These are phyloP conservation scores for Hyphantria cunea DNA, from an alignment of 1,140 invertebrate genomes.

Conservation along the genomic window DNA sequence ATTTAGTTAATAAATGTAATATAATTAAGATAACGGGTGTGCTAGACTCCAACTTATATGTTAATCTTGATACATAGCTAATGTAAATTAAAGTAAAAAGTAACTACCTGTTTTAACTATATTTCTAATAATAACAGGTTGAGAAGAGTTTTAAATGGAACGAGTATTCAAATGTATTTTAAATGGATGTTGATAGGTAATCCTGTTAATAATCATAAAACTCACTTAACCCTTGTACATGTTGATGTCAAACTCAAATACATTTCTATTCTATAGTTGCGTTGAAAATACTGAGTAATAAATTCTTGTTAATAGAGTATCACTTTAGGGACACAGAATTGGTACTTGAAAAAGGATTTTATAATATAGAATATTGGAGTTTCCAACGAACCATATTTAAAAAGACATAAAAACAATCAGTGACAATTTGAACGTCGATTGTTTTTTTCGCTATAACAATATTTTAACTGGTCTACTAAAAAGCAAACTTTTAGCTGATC, in stretches of 20 bases:
- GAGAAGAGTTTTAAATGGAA: conserved; percentile 5
- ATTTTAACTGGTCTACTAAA: too few species aligned
- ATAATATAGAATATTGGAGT: conserved; percentile 5
- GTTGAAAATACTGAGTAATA: conserved; percentile 18
- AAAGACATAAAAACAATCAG: too few species aligned
- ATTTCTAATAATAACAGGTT: conserved; percentile 9
- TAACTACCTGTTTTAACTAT: conserved; percentile 2
- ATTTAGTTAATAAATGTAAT: too few species aligned
- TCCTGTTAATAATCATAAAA: background rate
- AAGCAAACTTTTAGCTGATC: too few species aligned
- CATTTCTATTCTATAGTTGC: conserved; percentile 17
- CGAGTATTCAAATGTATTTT: conserved; percentile 12
- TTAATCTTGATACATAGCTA: too few species aligned
- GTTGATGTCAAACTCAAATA: background rate
- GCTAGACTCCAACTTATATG: too few species aligned
- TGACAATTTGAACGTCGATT: too few species aligned
- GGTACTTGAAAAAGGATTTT: conserved; percentile 7
- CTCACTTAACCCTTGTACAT: background rate
- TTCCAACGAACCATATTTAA: background rate
- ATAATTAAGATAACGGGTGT: too few species aligned
- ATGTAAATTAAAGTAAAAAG: conserved; percentile 9
- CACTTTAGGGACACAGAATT: conserved; percentile 6
- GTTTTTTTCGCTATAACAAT: too few species aligned
- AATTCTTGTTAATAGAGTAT: conserved; percentile 8
- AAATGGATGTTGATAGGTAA: background rate